Evolutionary conservation across 2,797 vertebrate species (phyloP).

Genomic region (Orientallactaga sibirica): DNA sequence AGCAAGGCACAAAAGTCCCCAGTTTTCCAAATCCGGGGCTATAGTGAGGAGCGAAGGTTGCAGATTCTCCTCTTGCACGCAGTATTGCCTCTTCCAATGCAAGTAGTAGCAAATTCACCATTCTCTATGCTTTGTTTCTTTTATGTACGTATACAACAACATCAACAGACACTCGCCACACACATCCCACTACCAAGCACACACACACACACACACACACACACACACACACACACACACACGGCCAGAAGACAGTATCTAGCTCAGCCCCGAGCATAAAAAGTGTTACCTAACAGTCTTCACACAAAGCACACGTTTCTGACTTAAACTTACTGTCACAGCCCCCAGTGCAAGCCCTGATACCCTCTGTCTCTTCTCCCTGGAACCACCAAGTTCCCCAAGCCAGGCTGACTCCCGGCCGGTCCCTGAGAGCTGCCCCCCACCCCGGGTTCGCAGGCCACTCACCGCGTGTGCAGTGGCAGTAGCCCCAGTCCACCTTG

Average conservation of each 20-base stretch:
- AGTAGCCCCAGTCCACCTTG: conserved; percentile 92
- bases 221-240: background rate
- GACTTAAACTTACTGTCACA: background rate
- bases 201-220: rapidly evolving
- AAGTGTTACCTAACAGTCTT: background rate
- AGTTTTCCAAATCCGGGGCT: background rate
- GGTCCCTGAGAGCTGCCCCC: background rate
- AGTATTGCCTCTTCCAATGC: background rate
- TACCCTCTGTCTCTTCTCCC: background rate
- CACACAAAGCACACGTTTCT: background rate
- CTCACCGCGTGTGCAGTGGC: conserved; percentile 94
- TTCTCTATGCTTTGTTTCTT: background rate
- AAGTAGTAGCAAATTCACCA: background rate
- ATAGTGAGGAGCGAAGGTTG: background rate
- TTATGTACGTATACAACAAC: background rate
- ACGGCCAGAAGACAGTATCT: background rate
- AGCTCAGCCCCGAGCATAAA: background rate
- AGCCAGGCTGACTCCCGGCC: background rate
- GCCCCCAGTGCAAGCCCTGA: background rate
- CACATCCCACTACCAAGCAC: background rate
- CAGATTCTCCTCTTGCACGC: background rate
- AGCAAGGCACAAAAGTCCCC: background rate
- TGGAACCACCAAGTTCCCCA: background rate
- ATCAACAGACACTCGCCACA: background rate
- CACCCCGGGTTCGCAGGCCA: background rate